Evolutionary conservation across 2,113 vertebrate species (phyloP), one percentile per base, ranked within the genome.

Genomic region (Tetraodon nigroviridis): DNA sequence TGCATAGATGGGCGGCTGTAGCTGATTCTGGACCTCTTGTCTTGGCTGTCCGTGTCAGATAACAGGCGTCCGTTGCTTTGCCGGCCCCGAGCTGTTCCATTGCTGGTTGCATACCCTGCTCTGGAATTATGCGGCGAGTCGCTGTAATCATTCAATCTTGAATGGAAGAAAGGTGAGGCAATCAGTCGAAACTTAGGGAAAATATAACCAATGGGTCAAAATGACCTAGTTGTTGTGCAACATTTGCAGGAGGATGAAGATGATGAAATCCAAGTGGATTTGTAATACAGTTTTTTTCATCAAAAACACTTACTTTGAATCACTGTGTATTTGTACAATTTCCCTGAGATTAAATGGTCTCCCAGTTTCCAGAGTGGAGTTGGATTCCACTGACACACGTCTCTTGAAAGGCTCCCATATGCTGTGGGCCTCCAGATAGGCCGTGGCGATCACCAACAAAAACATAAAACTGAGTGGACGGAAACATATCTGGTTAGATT

Each of bases 341-440:
- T 96, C 94, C 92, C 95, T 95, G 93, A 99, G 94, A 92, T 98
- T 94, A 84, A 98, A 96, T 8, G 94, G 93, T 79, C 92, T 93
- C 75, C 95, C 96, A 32, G 94, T 92, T 84, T 97, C 95, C 89
- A 96, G 89, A 75, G 92, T 86, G 55, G 93, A 91, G 87, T 90
- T 95, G 54, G 95, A 93, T 78, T 99, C 97, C 79, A 95, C 90
- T 17, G 93, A 97, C 18, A 98, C 88, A 3, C 92, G 93, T 84
- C 93, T 93, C 80, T 92, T 93, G 84, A 98, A 99, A 18, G 95
- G 94, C 82, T 98, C 96, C 97, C 97, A 99, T 69, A 97, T 97
- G 86, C 95, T 95, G 89, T 98, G 93, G 79, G 97, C 97, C 90
- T 99, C 97, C 88, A 99, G 87, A 80, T 95, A 99, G 64, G 97